These are phyloP conservation scores for Odocoileus hemionus DNA, from an alignment of 2,113 vertebrate species.

Conservation along the genomic window DNA sequence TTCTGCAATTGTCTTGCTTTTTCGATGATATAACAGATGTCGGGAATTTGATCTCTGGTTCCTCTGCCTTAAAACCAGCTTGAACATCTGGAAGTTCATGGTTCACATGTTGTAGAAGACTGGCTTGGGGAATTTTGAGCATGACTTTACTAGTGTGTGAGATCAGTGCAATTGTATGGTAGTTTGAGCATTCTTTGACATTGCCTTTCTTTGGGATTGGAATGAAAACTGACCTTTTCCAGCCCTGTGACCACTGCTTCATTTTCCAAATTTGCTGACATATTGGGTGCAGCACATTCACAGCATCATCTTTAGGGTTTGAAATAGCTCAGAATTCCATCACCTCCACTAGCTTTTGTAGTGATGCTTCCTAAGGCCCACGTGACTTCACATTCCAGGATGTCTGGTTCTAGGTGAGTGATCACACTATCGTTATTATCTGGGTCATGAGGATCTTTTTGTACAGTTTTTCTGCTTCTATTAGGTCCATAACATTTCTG, in stretches of 20 bases:
- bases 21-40: rapidly evolving
- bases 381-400: neutral
- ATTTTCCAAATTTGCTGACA: neutral
- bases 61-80: neutral
- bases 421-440: neutral
- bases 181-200: neutral
- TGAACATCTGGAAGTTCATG: neutral
- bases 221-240: neutral
- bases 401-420: neutral
- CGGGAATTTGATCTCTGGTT: neutral
- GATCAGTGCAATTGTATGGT: neutral
- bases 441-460: neutral
- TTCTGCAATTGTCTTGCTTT: neutral
- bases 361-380: neutral
- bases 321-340: neutral
- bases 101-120: neutral
- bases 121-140: neutral
- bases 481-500: neutral
- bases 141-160: neutral
- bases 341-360: neutral
- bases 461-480: neutral
- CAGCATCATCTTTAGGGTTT: neutral
- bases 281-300: neutral
- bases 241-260: neutral
- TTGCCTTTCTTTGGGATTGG: neutral